Percentiles rank a stretch among this genome's conserved stretches.
Conservation (phyloP, 2,113 vertebrate genomes). For the Zosterops japonicus region DNA sequence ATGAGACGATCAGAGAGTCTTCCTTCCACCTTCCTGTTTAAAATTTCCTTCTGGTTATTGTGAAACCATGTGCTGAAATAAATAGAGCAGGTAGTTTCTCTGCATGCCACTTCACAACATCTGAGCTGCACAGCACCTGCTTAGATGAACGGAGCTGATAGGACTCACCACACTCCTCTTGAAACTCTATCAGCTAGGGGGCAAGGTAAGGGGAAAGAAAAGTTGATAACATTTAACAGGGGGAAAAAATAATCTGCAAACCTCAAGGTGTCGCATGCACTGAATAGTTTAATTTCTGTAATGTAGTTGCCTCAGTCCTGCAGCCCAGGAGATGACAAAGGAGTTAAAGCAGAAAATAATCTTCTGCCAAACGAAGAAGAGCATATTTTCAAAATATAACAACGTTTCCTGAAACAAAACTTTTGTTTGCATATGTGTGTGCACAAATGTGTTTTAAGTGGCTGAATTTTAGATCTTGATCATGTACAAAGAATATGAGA, state of each 20-base stretch:
- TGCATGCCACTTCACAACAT: neutral
- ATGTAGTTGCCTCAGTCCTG: neutral
- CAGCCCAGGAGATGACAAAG: slow-evolving; percentile 22
- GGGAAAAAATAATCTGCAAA: neutral
- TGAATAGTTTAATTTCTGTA: slow-evolving; percentile 24
- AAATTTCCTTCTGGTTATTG: neutral
- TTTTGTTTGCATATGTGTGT: neutral
- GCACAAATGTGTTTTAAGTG: neutral
- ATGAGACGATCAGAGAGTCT: neutral
- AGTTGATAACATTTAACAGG: neutral
- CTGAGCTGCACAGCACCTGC: neutral
- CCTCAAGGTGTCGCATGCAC: slow-evolving; percentile 23
- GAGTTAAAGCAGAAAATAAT: slow-evolving; percentile 28
- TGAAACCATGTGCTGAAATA: neutral
- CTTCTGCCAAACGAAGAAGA: neutral
- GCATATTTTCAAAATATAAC: slow-evolving; percentile 26
- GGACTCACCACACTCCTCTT: neutral
- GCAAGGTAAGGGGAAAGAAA: neutral
- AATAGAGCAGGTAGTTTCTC: neutral
- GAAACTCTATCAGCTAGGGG: neutral
- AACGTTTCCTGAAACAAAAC: slow-evolving; percentile 19
- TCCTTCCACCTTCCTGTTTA: neutral
- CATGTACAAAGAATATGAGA: slow-evolving; percentile 50
- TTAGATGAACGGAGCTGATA: neutral
- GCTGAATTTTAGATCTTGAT: slow-evolving; percentile 58